These are phyloP conservation scores for Saxicola maurus DNA, from an alignment of 2,797 vertebrate genomes.

Conservation along the genomic window DNA sequence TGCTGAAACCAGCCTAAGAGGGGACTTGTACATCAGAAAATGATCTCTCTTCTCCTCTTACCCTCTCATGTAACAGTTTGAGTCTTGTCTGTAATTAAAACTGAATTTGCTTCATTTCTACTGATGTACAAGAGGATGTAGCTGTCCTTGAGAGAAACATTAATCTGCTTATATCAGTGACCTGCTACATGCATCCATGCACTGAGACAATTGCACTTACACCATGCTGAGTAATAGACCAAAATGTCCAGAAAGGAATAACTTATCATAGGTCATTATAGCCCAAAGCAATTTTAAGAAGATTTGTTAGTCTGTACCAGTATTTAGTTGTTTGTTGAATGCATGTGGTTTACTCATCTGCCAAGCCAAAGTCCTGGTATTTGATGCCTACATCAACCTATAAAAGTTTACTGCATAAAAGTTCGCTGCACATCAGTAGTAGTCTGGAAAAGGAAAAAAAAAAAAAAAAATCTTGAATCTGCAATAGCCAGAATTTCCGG, in stretches of 20 bases:
- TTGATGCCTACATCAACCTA: not conserved
- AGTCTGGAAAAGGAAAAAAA: not conserved
- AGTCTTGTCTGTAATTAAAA: conserved; percentile 27
- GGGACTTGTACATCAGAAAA: not conserved
- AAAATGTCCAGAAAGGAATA: conserved; percentile 20
- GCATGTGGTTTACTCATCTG: not conserved
- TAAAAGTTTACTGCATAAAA: not conserved
- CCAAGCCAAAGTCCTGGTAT: not conserved
- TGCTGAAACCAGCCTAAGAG: not conserved
- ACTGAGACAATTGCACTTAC: conserved; percentile 36
- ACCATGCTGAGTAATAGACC: not conserved
- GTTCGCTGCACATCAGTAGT: not conserved
- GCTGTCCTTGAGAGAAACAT: conserved; percentile 16
- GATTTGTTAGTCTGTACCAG: not conserved
- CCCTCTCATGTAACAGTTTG: not conserved
- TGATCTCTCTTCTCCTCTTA: not conserved
- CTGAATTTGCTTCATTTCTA: conserved; percentile 31
- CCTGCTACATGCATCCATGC: not conserved
- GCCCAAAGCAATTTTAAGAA: conserved; percentile 22
- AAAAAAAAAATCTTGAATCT: not conserved
- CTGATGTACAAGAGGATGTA: not conserved
- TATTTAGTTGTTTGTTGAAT: conserved; percentile 14
- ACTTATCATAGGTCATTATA: not conserved
- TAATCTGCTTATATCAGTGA: conserved; percentile 26
- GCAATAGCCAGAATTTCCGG: not conserved